Conservation (phyloP, 1,140 invertebrate species). For the Caenorhabditis inopinata region DNA sequence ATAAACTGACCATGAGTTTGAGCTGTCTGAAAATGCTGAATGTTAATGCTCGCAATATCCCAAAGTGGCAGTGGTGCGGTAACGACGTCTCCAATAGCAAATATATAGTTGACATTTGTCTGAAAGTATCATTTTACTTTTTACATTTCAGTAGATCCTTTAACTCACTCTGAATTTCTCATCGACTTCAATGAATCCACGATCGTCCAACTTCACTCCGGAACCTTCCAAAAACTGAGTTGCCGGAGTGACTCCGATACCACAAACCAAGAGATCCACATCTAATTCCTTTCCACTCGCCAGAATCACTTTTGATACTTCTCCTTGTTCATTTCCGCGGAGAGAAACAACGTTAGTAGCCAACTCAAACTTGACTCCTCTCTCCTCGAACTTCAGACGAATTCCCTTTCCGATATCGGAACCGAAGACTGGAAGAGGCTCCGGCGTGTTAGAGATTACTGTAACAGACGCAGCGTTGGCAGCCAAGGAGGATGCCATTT, state of each 20-base stretch:
- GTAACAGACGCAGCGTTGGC: constrained; percentile 38
- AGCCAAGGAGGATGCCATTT: constrained; percentile 31
- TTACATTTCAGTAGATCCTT: neutral
- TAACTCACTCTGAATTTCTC: constrained; percentile 42
- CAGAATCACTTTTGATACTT: constrained; percentile 17
- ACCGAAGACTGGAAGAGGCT: constrained; percentile 42
- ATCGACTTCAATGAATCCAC: constrained; percentile 43
- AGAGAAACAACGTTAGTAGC: constrained; percentile 19
- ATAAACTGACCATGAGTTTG: constrained; percentile 37
- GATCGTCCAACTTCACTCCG: constrained; percentile 24
- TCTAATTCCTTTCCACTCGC: constrained; percentile 1
- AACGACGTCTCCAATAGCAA: constrained; percentile 36
- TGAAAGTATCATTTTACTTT: neutral
- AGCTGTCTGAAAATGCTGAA: constrained; percentile 46
- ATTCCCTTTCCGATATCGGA: constrained; percentile 38
- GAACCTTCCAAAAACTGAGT: constrained; percentile 29
- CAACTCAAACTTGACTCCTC: constrained; percentile 19
- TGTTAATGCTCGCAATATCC: constrained; percentile 40
- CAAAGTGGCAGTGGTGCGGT: constrained; percentile 41
- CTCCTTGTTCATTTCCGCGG: constrained; percentile 10
- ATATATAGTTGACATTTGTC: constrained; percentile 27
- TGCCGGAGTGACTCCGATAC: constrained; percentile 38
- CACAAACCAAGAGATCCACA: constrained; percentile 33
- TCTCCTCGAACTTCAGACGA: constrained; percentile 38
- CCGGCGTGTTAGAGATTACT: constrained; percentile 21